These are phyloP conservation scores for Ammodytes dubius DNA, from an alignment of 2,113 vertebrate genomes.

Conservation along the genomic window DNA sequence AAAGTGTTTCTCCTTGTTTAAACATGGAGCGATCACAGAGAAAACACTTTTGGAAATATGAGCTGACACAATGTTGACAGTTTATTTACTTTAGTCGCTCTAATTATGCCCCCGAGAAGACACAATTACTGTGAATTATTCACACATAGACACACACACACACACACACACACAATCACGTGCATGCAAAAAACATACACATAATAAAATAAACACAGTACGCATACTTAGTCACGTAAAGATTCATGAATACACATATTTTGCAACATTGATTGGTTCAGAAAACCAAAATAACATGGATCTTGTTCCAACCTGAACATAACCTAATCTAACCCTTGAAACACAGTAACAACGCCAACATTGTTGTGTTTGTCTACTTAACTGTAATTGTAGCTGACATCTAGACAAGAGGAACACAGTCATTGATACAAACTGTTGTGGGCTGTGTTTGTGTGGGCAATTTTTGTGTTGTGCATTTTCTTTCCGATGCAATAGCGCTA, in stretches of 20 bases:
- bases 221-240: too few species aligned
- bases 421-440: background rate
- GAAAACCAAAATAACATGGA: too few species aligned
- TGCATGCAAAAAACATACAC: background rate
- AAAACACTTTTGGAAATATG: slow-evolving; percentile 25
- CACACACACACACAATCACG: slow-evolving; percentile 9
- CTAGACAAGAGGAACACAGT: background rate
- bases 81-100: slow-evolving; percentile 50
- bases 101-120: slow-evolving; percentile 49
- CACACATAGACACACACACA: slow-evolving; percentile 17
- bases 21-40: slow-evolving; percentile 13
- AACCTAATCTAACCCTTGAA: too few species aligned
- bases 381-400: background rate
- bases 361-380: too few species aligned
- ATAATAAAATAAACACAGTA: background rate
- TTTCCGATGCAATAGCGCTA: background rate
- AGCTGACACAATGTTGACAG: slow-evolving; percentile 30
- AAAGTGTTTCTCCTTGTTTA: slow-evolving; percentile 21
- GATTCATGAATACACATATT: too few species aligned
- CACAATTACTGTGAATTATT: slow-evolving; percentile 9
- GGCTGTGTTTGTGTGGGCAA: too few species aligned
- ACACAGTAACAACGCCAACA: too few species aligned
- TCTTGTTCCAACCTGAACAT: too few species aligned
- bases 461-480: background rate
- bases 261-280: too few species aligned